These are phyloP conservation scores for Acinonyx jubatus DNA, from an alignment of 2,113 vertebrate species.

Conservation along the genomic window DNA sequence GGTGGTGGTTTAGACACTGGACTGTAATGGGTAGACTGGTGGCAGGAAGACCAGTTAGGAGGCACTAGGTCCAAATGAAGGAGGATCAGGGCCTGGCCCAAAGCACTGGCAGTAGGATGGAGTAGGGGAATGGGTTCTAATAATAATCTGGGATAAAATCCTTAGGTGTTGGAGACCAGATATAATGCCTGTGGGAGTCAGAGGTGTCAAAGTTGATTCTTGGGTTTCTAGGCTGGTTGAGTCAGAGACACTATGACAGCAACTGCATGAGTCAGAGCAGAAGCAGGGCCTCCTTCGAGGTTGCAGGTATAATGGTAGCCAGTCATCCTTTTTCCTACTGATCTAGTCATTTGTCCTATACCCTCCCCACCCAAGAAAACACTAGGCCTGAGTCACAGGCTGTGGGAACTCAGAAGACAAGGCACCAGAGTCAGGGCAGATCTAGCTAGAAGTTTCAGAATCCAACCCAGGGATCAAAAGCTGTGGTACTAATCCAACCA, in stretches of 20 bases:
- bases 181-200: background rate
- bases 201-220: background rate
- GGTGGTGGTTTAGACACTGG: background rate
- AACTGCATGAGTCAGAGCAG: background rate
- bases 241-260: slow-evolving; percentile 3
- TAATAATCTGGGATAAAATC: background rate
- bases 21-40: background rate
- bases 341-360: background rate
- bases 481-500: background rate
- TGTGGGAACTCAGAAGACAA: background rate
- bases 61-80: background rate
- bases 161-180: background rate
- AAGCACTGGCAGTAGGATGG: background rate
- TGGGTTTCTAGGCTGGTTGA: background rate
- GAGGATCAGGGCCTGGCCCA: background rate
- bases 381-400: background rate
- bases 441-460: background rate
- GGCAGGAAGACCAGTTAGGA: background rate
- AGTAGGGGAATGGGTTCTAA: background rate
- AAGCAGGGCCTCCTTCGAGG: background rate
- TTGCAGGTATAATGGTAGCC: background rate
- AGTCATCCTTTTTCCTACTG: slow-evolving; percentile 18
- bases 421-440: background rate
- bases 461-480: background rate
- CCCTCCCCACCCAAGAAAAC: background rate